Base-by-base conservation (phyloP, 2,888 invertebrate species). In the Coenonympha glycerion region DNA sequence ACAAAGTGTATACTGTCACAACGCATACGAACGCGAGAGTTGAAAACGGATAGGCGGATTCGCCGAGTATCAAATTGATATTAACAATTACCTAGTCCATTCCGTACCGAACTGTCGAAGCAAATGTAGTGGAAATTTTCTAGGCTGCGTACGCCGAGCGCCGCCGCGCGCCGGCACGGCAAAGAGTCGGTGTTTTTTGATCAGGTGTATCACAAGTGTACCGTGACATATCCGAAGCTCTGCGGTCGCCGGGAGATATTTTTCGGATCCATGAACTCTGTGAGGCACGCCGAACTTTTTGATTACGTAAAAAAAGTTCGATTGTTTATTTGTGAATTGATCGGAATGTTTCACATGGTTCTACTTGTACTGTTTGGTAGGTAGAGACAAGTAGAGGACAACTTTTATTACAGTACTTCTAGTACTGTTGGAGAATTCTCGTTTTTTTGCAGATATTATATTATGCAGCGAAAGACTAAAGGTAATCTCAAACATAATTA, bases 191-290 rank as follows among this genome's bases (percentile, higher is more conserved):
- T 65, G 42, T 63, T 65, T 81, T 46, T 81, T 81, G 76, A 81
- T 76, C 72, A 65, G 57, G 57, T 62, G 69, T 59, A 71, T 71
- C 69, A 68, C 73, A 72, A 73, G 71, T 76, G 74, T 73, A 73
- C 66, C 81, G 79, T 82, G 82, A 77, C 80, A 79, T 80, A 81
- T 73, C 71, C 71, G 69, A 65, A 65, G 63, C 64, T 68, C 73
- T 63, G 69, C 65, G 56, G 56, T 46, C 57, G 44, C 63, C 60
- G 64, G 62, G 62, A 61, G 59, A 62, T 66, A 69, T 73, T 69
- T 73, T 69, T 75, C 76, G 74, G 74, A 73, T 76, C 75, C 71
- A 69, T 77, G 73, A 73, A 68, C 72, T 69, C 69, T 69, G 45
- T 45, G 50, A 53, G 50, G 24, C 47, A 41, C 48, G 48, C 53